Evolutionary conservation across 2,888 invertebrate species (phyloP).

Genomic region (Dermolepida albohirtum): DNA sequence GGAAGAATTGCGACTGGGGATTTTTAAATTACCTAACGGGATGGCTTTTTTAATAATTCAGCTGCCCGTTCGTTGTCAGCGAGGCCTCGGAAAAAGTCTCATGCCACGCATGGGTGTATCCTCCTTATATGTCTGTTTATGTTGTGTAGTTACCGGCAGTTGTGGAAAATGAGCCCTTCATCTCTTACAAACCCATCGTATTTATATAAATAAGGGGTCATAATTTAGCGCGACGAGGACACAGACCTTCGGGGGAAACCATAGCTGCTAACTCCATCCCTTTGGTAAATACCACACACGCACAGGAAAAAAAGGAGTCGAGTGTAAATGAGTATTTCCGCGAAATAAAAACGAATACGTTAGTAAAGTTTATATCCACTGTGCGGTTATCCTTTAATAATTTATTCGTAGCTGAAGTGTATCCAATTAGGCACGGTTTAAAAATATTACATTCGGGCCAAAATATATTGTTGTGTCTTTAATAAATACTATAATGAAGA

Average conservation of each 20-base stretch:
- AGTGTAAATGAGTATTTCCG: constrained; percentile 13
- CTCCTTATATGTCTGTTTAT: neutral
- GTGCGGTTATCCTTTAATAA: no score
- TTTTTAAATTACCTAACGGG: constrained; percentile 39
- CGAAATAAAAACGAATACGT: constrained; percentile 9
- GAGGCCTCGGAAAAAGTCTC: constrained; percentile 3
- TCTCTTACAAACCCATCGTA: constrained; percentile 3
- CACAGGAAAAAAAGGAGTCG: constrained; percentile 8
- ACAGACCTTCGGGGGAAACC: neutral
- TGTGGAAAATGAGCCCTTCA: constrained; percentile 19
- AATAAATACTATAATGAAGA: no score
- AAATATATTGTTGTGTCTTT: no score
- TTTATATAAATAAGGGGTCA: constrained; percentile 10
- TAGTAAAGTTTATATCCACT: neutral
- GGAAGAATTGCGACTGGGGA: constrained; percentile 32
- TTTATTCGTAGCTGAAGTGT: no score
- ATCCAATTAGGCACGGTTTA: no score
- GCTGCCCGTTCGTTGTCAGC: constrained; percentile 12
- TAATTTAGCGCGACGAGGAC: constrained; percentile 7
- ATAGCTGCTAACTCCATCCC: constrained; percentile 13
- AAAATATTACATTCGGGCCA: no score
- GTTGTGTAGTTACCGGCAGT: neutral
- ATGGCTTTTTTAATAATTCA: constrained; percentile 39
- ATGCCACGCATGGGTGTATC: neutral
- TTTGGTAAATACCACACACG: constrained; percentile 17